Evolutionary conservation across 2,888 invertebrate species (phyloP), one percentile per base, ranked within the genome.

Genomic region (Ariolimax columbianus): DNA sequence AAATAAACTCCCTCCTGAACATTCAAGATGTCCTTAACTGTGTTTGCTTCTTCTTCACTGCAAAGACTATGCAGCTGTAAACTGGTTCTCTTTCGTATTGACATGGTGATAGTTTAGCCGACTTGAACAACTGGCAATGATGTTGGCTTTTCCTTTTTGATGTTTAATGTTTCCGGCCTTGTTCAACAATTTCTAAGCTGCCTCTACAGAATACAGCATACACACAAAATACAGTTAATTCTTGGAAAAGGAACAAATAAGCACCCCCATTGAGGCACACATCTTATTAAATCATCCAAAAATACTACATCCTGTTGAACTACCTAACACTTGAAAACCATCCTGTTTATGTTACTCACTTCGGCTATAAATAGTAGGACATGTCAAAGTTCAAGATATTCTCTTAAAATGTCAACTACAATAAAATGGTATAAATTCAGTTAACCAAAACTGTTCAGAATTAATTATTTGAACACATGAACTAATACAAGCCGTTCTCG

Each of bases 31-130:
- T 80, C 26, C 30, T 33, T 38, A 33, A 80, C 17, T 66, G 23
- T 70, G 33, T 3, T 43, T 0, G 40, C 66, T 19, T 33, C 43
- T 47, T 6, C 68, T 14, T 68, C 47, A 80, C 43, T n/a, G 23
- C 47, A 17, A 33, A 80, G 68, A 68, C 47, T 33, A 19, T 66
- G 43, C 26, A 80, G 36, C 17, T 47, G 63, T 4, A 80, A 68
- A n/a, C 2, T 47, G 23, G 80, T 30, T 47, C 23, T 80, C 19
- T 68, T 80, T n/a, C 43, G 55, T n/a, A 80, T n/a, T 17, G 80
- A 68, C 80, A 80, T 80, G 23, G 11, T 80, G 11, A 63, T 30
- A 33, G 17, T 33, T 63, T 2, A 2, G 59, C n/a, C 11, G 3
- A 26, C n/a, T 26, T 7, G 3, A n/a, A 73, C 23, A 14, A 43